Percentiles rank a stretch among this genome's conserved stretches.
Evolutionary conservation across 2,113 vertebrate species (phyloP).

Genomic region (Caloenas nicobarica): DNA sequence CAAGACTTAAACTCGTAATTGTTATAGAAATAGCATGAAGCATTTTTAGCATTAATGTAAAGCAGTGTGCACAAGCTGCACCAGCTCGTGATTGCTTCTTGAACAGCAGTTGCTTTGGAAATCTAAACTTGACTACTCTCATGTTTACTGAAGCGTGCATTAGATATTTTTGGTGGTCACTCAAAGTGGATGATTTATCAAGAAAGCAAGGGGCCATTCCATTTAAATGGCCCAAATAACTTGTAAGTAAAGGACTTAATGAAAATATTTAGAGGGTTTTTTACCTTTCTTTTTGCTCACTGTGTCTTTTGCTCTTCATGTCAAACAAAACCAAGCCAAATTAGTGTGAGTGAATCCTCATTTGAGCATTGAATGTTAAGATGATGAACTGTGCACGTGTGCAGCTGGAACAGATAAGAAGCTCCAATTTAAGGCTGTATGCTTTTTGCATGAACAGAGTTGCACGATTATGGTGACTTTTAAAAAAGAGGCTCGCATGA

Average conservation of each 20-base stretch:
- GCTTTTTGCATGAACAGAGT: constrained; percentile 64
- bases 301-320: constrained; percentile 5
- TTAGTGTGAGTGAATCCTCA: not conserved
- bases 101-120: constrained; percentile 1
- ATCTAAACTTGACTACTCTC: not conserved
- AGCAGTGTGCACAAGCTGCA: not conserved
- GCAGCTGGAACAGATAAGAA: constrained; percentile 12
- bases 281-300: constrained; percentile 20
- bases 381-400: constrained; percentile 5
- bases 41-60: not conserved
- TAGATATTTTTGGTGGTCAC: not conserved
- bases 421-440: constrained; percentile 25
- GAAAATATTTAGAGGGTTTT: not conserved
- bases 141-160: not conserved
- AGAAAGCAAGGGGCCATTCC: not conserved
- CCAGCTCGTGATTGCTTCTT: not conserved
- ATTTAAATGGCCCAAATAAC: not conserved
- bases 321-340: not conserved
- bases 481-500: constrained; percentile 54
- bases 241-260: not conserved
- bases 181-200: not conserved
- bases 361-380: not conserved
- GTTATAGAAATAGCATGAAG: not conserved
- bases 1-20: not conserved
- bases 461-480: constrained; percentile 43